Evolutionary conservation across 2,888 invertebrate species (phyloP), one percentile per base, ranked within the genome.

Genomic region (Nomada lathburiana): DNA sequence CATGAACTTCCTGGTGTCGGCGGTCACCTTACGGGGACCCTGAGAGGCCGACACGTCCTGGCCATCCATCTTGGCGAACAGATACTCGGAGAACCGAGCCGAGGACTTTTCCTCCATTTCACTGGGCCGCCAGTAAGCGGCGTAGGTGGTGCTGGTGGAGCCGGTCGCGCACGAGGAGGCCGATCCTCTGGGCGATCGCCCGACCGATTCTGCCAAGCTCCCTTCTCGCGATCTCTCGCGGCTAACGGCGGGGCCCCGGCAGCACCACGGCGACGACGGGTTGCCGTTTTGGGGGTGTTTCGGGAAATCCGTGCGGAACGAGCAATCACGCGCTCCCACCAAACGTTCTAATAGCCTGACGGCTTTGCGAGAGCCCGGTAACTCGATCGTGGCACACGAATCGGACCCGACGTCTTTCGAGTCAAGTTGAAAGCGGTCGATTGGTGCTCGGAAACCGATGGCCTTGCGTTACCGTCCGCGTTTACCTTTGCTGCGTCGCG

Each of bases 61-160:
- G 87, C 93, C 93, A 88, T 96, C 96, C 97, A 97, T 97, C 95
- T 97, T 97, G 94, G 96, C 96, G 94, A 97, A 97, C 94, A 97
- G 95, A 94, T 97, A 97, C 94, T 96, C 97, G 96, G 96, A 96
- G 96, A 97, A 96, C 85, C 92, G 90, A 84, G 93, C 92, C 90
- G 93, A 93, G 91, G 93, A 92, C 90, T 93, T 93, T 88, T 94
- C 93, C 90, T 93, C 93, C 93, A 94, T 94, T 90, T 93, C 91
- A 91, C 91, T 89, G 89, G 90, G 86, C 89, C 88, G 90, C 88
- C 89, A 88, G 80, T 76, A 88, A 89, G 87, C 86, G 86, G 88
- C 85, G 89, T 79, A 82, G 69, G 82, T 83, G 86, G 82, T 76
- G 86, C 78, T 73, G 73, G 75, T 77, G 82, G 88, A 79, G 67